phyloP scores from a whole-genome alignment of 2,888 invertebrate species.

The Leucoma salicis region DNA sequence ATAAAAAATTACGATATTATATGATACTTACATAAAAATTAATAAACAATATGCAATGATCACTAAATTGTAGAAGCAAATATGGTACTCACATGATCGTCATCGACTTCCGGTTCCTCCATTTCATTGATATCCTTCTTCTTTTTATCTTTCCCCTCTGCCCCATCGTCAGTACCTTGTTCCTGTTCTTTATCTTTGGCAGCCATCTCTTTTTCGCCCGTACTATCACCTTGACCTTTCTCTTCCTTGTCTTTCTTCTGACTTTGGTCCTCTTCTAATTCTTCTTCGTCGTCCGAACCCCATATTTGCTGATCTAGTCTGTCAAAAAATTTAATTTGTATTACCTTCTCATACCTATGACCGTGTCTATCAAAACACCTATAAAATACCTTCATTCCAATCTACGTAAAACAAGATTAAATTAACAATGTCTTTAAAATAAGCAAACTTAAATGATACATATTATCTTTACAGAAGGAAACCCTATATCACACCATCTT shows the following conservation, averaged over 20 bases:
- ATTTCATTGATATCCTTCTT: constrained; percentile 91
- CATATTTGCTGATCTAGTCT: constrained; percentile 89
- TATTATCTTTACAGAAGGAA: no score
- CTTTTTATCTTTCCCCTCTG: constrained; percentile 79
- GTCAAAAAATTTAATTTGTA: background rate
- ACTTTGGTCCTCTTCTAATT: constrained; percentile 78
- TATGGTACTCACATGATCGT: constrained; percentile 85
- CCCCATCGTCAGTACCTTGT: constrained; percentile 77
- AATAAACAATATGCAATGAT: no score
- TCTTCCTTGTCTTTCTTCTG: constrained; percentile 83
- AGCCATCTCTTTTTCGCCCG: constrained; percentile 87
- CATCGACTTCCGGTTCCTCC: constrained; percentile 90
- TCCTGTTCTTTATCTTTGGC: constrained; percentile 86
- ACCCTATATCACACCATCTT: no score
- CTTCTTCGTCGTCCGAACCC: constrained; percentile 92
- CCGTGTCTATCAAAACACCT: no score
- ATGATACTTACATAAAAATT: no score
- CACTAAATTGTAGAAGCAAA: no score
- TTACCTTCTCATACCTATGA: no score
- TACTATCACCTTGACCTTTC: constrained; percentile 82
- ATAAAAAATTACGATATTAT: background rate
- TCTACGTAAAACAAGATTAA: no score
- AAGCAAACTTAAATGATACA: no score
- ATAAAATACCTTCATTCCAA: no score
- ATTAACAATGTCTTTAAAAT: no score